Evolutionary conservation across 2,797 vertebrate genomes (phyloP), one percentile per base, ranked within the genome.

Genomic region (Tarsius wallacei): DNA sequence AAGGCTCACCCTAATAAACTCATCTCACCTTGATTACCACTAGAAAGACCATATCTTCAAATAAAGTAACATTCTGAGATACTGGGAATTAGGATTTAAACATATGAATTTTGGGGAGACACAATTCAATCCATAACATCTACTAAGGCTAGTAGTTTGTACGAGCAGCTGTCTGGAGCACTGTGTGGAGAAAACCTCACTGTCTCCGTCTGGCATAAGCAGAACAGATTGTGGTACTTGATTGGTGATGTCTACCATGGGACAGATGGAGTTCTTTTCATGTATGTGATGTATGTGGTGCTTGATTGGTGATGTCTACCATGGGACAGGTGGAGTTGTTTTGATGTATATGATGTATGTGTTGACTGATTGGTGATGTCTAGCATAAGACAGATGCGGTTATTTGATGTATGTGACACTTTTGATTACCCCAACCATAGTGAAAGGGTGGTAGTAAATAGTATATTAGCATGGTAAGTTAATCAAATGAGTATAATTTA

Each of bases 401-500:
- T 82, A 28, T 17, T 16, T 55, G 42, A 42, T n/a, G 47, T 77
- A 2, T 59, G 28, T 15, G 21, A 49, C 33, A 16, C 42, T n/a
- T 3, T 0, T 7, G 9, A 16, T 31, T 51, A 26, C 19, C 12
- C 2, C 7, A 90, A 31, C 3, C 26, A 7, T 14, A 15, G 26
- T 4, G 21, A 85, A 70, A 57, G 9, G 7, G 57, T 59, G 2
- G 13, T 12, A n/a, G 13, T 16, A 17, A 93, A 64, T 22, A 42
- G 42, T 42, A 6, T 55, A 61, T 74, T 87, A 61, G 59, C n/a
- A 31, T 17, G 16, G 26, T 22, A 82, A 73, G n/a, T 19, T 51
- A 55, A 76, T 85, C 55, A 92, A 86, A 51, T 59, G 21, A 76
- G 17, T 19, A n/a, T 42, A 47, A 91, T 42, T 78, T 63, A 49